A percentile compares a stretch with the other conserved stretches of the same genome.
Evolutionary conservation across 2,888 invertebrate genomes (phyloP).

Genomic region (Epinotia nisella): DNA sequence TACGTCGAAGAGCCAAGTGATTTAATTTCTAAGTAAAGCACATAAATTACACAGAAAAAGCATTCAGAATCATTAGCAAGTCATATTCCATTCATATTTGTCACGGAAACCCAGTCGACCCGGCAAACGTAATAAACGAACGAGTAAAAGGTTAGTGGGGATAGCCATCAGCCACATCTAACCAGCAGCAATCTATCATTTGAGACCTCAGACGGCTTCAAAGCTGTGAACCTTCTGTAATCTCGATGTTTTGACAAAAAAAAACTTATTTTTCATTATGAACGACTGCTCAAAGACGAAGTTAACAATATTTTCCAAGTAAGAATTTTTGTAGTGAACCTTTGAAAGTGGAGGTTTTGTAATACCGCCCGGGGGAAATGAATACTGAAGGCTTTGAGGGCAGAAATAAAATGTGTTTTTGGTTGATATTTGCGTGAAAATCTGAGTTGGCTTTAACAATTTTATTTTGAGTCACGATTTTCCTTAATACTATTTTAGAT

Average conservation of each 20-base stretch:
- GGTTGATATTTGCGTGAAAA: constrained; percentile 15
- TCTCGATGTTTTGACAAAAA: constrained; percentile 71
- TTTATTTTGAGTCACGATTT: neutral
- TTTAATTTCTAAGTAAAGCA: neutral
- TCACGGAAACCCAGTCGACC: constrained; percentile 68
- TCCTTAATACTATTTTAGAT: neutral
- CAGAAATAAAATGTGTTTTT: constrained; percentile 30
- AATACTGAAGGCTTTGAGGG: constrained; percentile 27
- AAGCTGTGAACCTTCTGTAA: constrained; percentile 72
- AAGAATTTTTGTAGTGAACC: constrained; percentile 44
- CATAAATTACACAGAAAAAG: neutral
- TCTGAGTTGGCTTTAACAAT: neutral
- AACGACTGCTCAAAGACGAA: constrained; percentile 46
- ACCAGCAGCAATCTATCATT: constrained; percentile 73
- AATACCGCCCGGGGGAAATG: constrained; percentile 40
- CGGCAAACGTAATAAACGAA: constrained; percentile 72
- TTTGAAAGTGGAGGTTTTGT: constrained; percentile 42
- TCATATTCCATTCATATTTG: constrained; percentile 59
- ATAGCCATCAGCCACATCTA: constrained; percentile 73
- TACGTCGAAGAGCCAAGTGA: neutral
- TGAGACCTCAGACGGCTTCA: constrained; percentile 66
- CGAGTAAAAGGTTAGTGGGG: constrained; percentile 63
- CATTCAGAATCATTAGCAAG: constrained; percentile 17
- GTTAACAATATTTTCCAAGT: constrained; percentile 53
- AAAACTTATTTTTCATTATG: constrained; percentile 55